These are phyloP conservation scores for Dipodomys merriami DNA, from an alignment of 2,113 vertebrate genomes.

Conservation along the genomic window DNA sequence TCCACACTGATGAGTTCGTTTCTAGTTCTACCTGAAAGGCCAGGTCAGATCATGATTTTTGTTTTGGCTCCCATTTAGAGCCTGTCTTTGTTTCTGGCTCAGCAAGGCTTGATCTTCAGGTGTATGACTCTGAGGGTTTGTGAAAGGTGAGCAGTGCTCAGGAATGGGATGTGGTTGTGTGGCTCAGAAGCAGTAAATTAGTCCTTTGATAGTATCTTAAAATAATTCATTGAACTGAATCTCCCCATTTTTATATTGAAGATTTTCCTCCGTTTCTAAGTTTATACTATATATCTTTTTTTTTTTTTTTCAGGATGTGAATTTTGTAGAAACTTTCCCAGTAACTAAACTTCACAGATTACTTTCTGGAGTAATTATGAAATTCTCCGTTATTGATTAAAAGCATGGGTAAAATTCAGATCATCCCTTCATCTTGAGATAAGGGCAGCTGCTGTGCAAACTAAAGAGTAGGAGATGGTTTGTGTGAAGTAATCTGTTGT, in stretches of 20 bases:
- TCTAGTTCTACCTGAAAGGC: conserved; percentile 27
- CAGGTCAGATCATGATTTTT: conserved; percentile 53
- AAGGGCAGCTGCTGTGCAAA: not conserved
- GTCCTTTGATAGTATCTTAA: conserved; percentile 48
- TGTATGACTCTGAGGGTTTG: conserved; percentile 21
- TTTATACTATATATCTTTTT: too few relatives aligned
- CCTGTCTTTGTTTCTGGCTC: conserved; percentile 26
- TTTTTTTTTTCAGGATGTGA: too few relatives aligned
- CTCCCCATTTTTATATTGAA: not conserved
- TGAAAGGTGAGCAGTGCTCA: conserved; percentile 13
- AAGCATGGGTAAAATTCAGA: not conserved
- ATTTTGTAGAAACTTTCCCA: too few relatives aligned
- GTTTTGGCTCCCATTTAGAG: not conserved
- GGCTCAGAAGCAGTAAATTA: conserved; percentile 39
- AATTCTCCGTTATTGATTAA: too few relatives aligned
- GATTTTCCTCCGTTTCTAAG: too few relatives aligned
- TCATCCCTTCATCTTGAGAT: not conserved
- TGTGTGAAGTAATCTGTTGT: not conserved
- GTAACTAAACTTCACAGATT: too few relatives aligned
- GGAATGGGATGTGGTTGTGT: not conserved
- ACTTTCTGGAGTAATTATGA: too few relatives aligned
- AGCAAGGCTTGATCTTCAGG: not conserved
- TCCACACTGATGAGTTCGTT: conserved; percentile 39
- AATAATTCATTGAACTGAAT: conserved; percentile 41
- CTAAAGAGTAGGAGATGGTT: conserved; percentile 25